phyloP scores from a whole-genome alignment of 2,888 invertebrate genomes.

The Chouioia cunea region DNA sequence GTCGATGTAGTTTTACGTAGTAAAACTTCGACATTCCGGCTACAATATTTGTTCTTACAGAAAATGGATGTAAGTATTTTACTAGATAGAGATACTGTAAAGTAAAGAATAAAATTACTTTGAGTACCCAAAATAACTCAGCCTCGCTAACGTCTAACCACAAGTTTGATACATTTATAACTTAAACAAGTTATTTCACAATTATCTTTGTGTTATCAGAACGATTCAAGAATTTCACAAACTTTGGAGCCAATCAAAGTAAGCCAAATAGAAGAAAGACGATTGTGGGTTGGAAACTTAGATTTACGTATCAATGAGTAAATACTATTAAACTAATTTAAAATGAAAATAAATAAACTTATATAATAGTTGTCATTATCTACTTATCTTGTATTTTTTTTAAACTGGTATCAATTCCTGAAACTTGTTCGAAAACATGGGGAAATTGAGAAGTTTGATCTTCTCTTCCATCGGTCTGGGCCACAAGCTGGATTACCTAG shows the following conservation, averaged over 20 bases:
- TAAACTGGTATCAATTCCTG: slow-evolving; percentile 92
- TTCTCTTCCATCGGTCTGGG: slow-evolving; percentile 93
- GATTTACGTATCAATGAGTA: slow-evolving; percentile 94
- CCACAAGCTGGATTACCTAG: slow-evolving; percentile 89
- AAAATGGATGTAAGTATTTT: slow-evolving; percentile 39
- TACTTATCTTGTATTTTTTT: slow-evolving; percentile 59
- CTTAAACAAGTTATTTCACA: slow-evolving; percentile 1
- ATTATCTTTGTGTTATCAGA: slow-evolving; percentile 42
- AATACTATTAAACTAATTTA: slow-evolving; percentile 70
- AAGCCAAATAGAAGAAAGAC: slow-evolving; percentile 74
- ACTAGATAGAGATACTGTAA: too few species aligned
- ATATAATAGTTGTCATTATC: slow-evolving; percentile 2
- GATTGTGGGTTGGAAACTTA: slow-evolving; percentile 93
- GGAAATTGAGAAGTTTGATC: slow-evolving; percentile 93
- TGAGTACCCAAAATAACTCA: slow-evolving; percentile 17
- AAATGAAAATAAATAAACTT: slow-evolving; percentile 1
- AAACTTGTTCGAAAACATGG: slow-evolving; percentile 97
- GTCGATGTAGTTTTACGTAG: slow-evolving; percentile 20
- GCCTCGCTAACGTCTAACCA: neutral
- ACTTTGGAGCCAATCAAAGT: slow-evolving; percentile 73
- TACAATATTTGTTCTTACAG: neutral
- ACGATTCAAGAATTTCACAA: slow-evolving; percentile 69
- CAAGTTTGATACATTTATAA: slow-evolving; percentile 8
- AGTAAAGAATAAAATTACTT: too few species aligned
- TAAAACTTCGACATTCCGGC: slow-evolving; percentile 9